Evolutionary conservation across 2,888 invertebrate genomes (phyloP).

Genomic region (Agrochola lychnidis): DNA sequence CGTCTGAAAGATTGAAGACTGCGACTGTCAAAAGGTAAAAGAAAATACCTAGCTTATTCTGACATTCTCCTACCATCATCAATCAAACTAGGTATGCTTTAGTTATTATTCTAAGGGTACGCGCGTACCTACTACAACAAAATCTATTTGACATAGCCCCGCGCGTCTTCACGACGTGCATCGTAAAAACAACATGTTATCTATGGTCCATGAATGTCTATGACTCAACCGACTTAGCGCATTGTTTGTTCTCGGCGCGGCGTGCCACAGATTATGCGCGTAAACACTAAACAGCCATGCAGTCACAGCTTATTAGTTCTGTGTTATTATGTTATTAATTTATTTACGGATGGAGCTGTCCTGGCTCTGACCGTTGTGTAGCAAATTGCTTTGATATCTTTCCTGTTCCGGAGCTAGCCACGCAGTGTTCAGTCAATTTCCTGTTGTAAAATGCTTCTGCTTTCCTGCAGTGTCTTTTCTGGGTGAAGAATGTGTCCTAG

Average conservation of each 20-base stretch:
- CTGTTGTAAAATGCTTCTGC: conserved; percentile 42
- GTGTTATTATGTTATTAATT: conserved; percentile 44
- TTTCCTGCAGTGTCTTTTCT: conserved; percentile 31
- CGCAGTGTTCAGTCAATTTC: conserved; percentile 43
- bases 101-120: too few species aligned
- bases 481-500: conserved; percentile 19
- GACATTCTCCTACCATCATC: background rate
- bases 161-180: background rate
- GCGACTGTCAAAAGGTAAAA: background rate
- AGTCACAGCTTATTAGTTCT: conserved; percentile 45
- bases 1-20: background rate
- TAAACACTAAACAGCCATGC: conserved; percentile 45
- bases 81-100: conserved; percentile 3
- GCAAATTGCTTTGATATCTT: conserved; percentile 39
- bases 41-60: background rate
- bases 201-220: conserved; percentile 42
- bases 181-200: conserved; percentile 47
- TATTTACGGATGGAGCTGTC: conserved; percentile 22
- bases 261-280: conserved; percentile 61
- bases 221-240: conserved; percentile 46
- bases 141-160: conserved; percentile 9
- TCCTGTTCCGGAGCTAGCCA: conserved; percentile 45
- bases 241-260: conserved; percentile 51
- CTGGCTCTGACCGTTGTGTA: conserved; percentile 10
- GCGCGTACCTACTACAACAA: background rate